phyloP scores from a whole-genome alignment of 2,113 vertebrate species.

The Craseonycteris thonglongyai region DNA sequence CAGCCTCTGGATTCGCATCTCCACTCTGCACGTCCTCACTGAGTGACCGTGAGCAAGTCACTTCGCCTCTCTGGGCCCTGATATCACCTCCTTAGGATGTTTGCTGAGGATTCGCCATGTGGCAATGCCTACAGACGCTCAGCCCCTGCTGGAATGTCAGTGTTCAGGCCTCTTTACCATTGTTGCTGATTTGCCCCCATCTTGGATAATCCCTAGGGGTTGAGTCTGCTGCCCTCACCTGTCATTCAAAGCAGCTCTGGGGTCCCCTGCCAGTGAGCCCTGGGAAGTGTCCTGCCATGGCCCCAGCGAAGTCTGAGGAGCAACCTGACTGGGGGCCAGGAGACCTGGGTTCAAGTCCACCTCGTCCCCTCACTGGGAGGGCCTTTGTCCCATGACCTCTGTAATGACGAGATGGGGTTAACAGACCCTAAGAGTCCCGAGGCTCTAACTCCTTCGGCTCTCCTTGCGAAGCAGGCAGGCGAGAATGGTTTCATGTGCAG shows the following conservation, averaged over 20 bases:
- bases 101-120: fast-evolving
- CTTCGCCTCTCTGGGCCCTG: not conserved
- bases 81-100: not conserved
- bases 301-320: not conserved
- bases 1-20: not conserved
- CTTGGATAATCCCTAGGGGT: not conserved
- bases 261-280: not conserved
- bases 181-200: not conserved
- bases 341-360: not conserved
- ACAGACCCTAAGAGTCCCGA: not conserved
- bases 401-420: not conserved
- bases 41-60: not conserved
- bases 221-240: not conserved
- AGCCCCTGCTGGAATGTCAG: fast-evolving
- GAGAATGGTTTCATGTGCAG: too few species aligned
- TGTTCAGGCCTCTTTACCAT: fast-evolving
- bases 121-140: fast-evolving
- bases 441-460: not conserved
- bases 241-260: not conserved
- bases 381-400: not conserved
- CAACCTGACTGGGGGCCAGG: not conserved
- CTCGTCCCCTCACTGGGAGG: not conserved
- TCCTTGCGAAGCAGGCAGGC: not conserved
- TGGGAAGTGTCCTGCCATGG: too few species aligned
- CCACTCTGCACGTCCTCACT: not conserved